Percentiles rank a stretch among this genome's conserved stretches.
Conservation (phyloP, 2,888 invertebrate species). For the Nowickia ferox region DNA sequence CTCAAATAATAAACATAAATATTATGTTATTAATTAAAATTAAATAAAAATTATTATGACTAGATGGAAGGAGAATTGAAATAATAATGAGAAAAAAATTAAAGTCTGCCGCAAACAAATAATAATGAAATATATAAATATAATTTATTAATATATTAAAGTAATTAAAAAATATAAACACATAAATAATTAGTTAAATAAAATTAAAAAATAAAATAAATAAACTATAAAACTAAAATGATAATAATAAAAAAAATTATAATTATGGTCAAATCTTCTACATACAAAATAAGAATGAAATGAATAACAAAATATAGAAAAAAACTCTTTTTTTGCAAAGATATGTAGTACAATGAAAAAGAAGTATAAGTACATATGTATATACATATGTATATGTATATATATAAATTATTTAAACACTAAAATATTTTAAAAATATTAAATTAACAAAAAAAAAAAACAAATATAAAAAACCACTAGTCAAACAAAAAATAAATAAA, state of each 20-base stretch:
- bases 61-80: slow-evolving; percentile 25
- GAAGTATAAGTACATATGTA: slow-evolving; percentile 63
- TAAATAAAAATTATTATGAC: background rate
- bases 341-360: slow-evolving; percentile 80
- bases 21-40: no score
- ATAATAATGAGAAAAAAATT: background rate
- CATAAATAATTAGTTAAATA: slow-evolving; percentile 20
- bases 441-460: slow-evolving; percentile 24
- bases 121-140: background rate
- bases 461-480: slow-evolving; percentile 47
- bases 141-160: slow-evolving; percentile 6
- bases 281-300: slow-evolving; percentile 27
- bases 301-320: slow-evolving; percentile 18
- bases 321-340: slow-evolving; percentile 71
- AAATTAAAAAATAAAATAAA: slow-evolving; percentile 32
- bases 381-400: background rate
- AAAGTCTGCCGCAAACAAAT: slow-evolving; percentile 38
- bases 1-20: no score
- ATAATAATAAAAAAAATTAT: slow-evolving; percentile 16
- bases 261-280: slow-evolving; percentile 41
- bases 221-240: slow-evolving; percentile 50
- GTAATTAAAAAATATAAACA: slow-evolving; percentile 3
- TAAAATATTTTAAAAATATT: slow-evolving; percentile 5
- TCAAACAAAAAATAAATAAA: slow-evolving; percentile 61
- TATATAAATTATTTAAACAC: slow-evolving; percentile 69